phyloP scores from a whole-genome alignment of 2,888 invertebrate genomes.

The Eupithecia centaureata region DNA sequence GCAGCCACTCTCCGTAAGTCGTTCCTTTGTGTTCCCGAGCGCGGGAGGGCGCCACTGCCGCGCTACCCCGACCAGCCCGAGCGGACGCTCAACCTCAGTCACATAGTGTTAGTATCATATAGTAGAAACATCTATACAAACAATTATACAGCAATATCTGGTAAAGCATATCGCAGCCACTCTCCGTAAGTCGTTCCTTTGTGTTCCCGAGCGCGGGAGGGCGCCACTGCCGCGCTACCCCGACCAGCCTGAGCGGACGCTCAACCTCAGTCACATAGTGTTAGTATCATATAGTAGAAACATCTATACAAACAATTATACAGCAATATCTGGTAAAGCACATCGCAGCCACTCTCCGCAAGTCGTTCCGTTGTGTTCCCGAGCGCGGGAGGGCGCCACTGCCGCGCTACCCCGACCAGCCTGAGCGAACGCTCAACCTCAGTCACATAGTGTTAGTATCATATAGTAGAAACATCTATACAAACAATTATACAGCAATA shows the following conservation, averaged over 20 bases:
- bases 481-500: too few relatives aligned
- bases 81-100: conserved; percentile 96
- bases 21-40: conserved; percentile 98
- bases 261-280: too few relatives aligned
- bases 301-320: too few relatives aligned
- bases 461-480: too few relatives aligned
- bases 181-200: conserved; percentile 97
- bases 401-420: conserved; percentile 96
- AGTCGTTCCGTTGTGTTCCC: conserved; percentile 98
- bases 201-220: conserved; percentile 95
- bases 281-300: too few relatives aligned
- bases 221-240: conserved; percentile 94
- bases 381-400: conserved; percentile 91
- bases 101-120: conserved; percentile 61
- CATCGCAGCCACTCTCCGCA: too few relatives aligned
- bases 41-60: conserved; percentile 91
- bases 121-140: neutral
- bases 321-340: too few relatives aligned
- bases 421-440: conserved; percentile 96
- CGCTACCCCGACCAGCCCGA: conserved; percentile 97
- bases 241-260: conserved; percentile 96
- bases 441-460: too few relatives aligned
- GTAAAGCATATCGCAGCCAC: conserved; percentile 98
- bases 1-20: conserved; percentile 98
- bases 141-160: conserved; percentile 92